phyloP scores from a whole-genome alignment of 2,888 invertebrate species.

The Luffia ferchaultella region DNA sequence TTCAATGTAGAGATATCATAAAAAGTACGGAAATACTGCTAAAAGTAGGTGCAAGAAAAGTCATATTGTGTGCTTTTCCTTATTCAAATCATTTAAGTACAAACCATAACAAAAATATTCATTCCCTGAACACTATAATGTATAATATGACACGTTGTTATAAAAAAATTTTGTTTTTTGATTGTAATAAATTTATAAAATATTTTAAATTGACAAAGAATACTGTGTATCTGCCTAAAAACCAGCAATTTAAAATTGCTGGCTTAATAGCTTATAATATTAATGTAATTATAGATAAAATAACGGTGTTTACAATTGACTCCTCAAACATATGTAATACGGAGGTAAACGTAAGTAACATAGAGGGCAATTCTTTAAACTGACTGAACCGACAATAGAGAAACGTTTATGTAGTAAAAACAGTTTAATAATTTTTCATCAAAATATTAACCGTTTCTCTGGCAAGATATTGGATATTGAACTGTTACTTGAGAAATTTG shows the following conservation, averaged over 20 bases:
- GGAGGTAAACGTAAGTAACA: no score
- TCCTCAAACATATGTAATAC: no score
- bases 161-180: background rate
- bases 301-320: background rate
- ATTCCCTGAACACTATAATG: background rate
- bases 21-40: background rate
- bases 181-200: background rate
- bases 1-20: background rate
- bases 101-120: background rate
- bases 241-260: background rate
- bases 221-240: background rate
- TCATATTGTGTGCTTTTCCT: background rate
- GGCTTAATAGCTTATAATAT: background rate
- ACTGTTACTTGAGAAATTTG: background rate
- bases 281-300: no score
- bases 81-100: background rate
- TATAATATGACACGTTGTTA: background rate
- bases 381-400: background rate
- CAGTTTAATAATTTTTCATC: background rate
- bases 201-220: background rate
- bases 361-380: background rate
- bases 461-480: background rate
- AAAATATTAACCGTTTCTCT: background rate
- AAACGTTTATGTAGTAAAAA: background rate
- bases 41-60: background rate